Percentiles rank a stretch among this genome's conserved stretches.
Conservation (phyloP, 1,140 invertebrate species). For the Pteromalus puparum region DNA sequence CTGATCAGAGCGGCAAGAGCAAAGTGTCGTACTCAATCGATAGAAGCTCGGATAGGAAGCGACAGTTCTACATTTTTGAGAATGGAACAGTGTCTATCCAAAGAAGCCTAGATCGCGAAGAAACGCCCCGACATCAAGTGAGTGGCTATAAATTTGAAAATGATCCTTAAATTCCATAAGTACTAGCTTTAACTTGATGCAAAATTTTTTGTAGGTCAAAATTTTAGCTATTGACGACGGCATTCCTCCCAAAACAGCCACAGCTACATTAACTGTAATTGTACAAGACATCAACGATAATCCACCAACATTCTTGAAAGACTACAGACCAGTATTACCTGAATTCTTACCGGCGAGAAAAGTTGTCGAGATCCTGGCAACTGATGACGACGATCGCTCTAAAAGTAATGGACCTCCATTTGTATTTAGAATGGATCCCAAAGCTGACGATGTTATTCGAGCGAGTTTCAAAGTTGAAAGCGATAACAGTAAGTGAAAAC, state of each 20-base stretch:
- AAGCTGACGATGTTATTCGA: constrained; percentile 92
- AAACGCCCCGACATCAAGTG: constrained; percentile 92
- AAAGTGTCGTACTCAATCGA: constrained; percentile 95
- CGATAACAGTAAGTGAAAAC: constrained; percentile 87
- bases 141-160: constrained; percentile 48
- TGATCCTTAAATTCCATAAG: background rate
- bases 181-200: background rate
- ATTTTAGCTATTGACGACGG: constrained; percentile 97
- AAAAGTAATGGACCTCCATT: constrained; percentile 97
- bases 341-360: constrained; percentile 93
- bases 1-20: constrained; percentile 94
- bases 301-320: constrained; percentile 91
- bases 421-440: constrained; percentile 93
- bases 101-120: constrained; percentile 90
- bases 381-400: constrained; percentile 95
- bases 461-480: constrained; percentile 96
- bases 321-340: constrained; percentile 93
- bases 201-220: constrained; percentile 80
- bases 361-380: constrained; percentile 94
- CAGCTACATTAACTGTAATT: constrained; percentile 94
- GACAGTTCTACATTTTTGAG: constrained; percentile 94
- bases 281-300: constrained; percentile 98
- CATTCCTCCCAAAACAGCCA: constrained; percentile 94
- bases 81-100: constrained; percentile 95
- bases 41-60: constrained; percentile 90